These are phyloP conservation scores for Netelia melanura DNA, from an alignment of 2,888 invertebrate species.

Conservation along the genomic window DNA sequence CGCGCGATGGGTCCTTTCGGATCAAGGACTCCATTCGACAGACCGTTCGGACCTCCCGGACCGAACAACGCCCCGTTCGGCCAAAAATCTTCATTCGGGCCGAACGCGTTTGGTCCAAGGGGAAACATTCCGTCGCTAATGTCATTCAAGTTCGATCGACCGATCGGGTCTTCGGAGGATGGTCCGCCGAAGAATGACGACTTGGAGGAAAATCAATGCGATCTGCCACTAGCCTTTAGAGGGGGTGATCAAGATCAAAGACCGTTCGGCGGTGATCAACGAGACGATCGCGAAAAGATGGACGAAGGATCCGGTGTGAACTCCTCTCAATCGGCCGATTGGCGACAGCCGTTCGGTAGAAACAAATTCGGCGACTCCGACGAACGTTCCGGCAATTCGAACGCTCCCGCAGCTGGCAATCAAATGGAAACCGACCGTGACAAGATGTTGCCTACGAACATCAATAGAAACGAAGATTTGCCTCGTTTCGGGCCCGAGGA, in stretches of 20 bases:
- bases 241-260: conserved; percentile 53
- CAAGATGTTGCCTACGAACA: not conserved
- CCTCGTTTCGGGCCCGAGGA: conserved; percentile 10
- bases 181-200: conserved; percentile 1
- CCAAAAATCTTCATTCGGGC: not conserved
- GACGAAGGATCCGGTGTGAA: conserved; percentile 6
- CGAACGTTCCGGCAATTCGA: conserved; percentile 50
- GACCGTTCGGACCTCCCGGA: conserved; percentile 64
- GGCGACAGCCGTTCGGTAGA: conserved; percentile 55
- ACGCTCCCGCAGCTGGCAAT: not conserved
- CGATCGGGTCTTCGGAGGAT: conserved; percentile 37
- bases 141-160: conserved; percentile 71
- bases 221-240: conserved; percentile 61
- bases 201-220: conserved; percentile 20
- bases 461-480: conserved; percentile 1
- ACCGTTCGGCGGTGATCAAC: conserved; percentile 46
- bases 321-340: conserved; percentile 33
- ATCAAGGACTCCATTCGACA: conserved; percentile 48
- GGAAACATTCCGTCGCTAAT: conserved; percentile 73
- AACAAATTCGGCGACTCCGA: conserved; percentile 65
- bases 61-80: conserved; percentile 61
- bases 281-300: conserved; percentile 4
- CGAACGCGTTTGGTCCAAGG: conserved; percentile 40
- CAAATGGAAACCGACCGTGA: conserved; percentile 18
- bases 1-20: conserved; percentile 55